Percentiles rank a stretch among this genome's conserved stretches.
phyloP scores from a whole-genome alignment of 92 coral and sea anemone species.

The Palythoa grandis region DNA sequence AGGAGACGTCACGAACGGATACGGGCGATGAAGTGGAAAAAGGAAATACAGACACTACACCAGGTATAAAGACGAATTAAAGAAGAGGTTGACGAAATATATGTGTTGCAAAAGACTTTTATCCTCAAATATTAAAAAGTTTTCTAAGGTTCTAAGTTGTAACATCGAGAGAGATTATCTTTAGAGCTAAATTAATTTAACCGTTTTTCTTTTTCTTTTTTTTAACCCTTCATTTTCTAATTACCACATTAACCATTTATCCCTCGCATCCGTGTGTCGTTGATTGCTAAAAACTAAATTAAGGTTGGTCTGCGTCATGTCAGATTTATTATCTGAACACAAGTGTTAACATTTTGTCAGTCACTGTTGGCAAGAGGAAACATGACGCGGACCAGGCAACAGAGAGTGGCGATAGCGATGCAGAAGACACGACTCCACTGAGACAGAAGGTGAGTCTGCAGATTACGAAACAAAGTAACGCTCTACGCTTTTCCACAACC shows the following conservation, averaged over 20 bases:
- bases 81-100: neutral
- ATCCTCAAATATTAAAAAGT: no score
- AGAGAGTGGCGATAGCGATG: neutral
- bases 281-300: neutral
- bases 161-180: no score
- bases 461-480: neutral
- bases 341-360: neutral
- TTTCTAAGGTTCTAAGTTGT: no score
- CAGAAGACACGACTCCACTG: neutral
- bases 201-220: no score
- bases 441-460: neutral
- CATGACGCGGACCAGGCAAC: neutral
- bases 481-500: no score
- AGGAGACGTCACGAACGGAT: constrained; percentile 31
- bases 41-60: neutral
- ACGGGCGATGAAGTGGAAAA: neutral
- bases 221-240: no score
- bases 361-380: neutral
- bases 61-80: neutral
- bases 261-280: neutral
- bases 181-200: no score
- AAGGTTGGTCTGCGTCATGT: neutral
- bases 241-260: no score
- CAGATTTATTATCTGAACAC: neutral
- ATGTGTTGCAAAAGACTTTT: neutral